These are phyloP conservation scores for Cryptophagus acutangulus DNA, from an alignment of 2,888 invertebrate genomes.

Conservation along the genomic window DNA sequence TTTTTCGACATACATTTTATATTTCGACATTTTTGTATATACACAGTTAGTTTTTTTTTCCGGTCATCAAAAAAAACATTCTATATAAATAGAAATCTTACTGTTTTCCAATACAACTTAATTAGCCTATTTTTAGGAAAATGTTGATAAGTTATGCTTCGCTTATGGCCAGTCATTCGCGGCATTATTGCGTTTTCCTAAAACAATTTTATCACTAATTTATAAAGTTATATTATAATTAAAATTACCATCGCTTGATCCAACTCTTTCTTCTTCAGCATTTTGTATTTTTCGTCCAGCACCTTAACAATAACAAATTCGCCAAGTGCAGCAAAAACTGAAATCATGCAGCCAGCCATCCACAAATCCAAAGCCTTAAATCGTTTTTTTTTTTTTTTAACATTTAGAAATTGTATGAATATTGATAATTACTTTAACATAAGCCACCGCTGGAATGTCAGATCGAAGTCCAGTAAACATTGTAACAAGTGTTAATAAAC, in stretches of 20 bases:
- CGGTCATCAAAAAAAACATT: conserved; percentile 9
- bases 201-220: no score
- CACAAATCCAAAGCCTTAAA: conserved; percentile 70
- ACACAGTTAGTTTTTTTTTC: no score
- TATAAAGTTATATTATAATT: no score
- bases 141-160: conserved; percentile 11
- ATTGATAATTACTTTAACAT: conserved; percentile 66
- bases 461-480: conserved; percentile 80
- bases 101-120: conserved; percentile 38
- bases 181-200: conserved; percentile 35
- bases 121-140: conserved; percentile 22
- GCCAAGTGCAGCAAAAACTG: conserved; percentile 76
- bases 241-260: conserved; percentile 45
- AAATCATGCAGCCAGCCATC: conserved; percentile 88
- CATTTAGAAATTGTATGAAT: conserved; percentile 1
- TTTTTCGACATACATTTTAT: no score
- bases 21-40: no score
- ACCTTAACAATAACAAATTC: conserved; percentile 83
- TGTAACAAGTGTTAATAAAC: conserved; percentile 78
- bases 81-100: conserved; percentile 24
- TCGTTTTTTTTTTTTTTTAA: background rate
- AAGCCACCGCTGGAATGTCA: conserved; percentile 81
- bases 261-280: conserved; percentile 55
- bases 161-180: conserved; percentile 29
- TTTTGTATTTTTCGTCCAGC: conserved; percentile 68